Base-by-base conservation (phyloP, 2,888 invertebrate genomes). In the Pyrgus malvae region DNA sequence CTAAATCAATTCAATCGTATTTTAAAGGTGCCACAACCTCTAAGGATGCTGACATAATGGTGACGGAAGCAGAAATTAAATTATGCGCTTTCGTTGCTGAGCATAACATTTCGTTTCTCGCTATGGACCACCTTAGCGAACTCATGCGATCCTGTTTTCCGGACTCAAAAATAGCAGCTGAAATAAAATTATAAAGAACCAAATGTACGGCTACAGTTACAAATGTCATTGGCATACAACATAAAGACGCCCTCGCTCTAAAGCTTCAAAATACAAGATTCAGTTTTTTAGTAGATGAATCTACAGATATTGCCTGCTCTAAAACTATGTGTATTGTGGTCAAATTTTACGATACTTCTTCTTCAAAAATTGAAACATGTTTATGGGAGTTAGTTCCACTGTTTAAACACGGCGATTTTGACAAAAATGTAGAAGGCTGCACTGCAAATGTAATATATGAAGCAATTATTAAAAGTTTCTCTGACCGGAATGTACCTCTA, bases 131-230 rank as follows among this genome's bases (percentile, higher is more conserved):
- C n/a, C n/a, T 27, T 3, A 9, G 9, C 2, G 27, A 27, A 3
- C 5, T 27, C 9, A 0, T 27, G n/a, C 8, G n/a, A 27, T 27
- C 27, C 2, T 41, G 55, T 33, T 42, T 55, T 12, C 48, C 46
- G 11, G 48, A 48, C 21, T 48, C 46, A 14, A 48, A 48, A 55
- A 55, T 42, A 41, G 48, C 41, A 29, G 40, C 48, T 55, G 40
- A 55, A 23, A 25, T 41, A 11, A 19, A 40, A 16, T 27, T 55
- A 7, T 35, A 40, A 48, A 33, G 41, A 55, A 25, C 8, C 21
- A 53, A 42, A 53, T 53, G 29, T n/a, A 37, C 27, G 14, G 44
- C 23, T 14, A 49, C 41, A 17, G 19, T 41, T 12, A 40, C 27
- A 40, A 53, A 53, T 27, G 19, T 46, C 17, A 53, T 45, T 8